These are phyloP conservation scores for Apis florea DNA, from an alignment of 1,140 invertebrate species.

Conservation along the genomic window DNA sequence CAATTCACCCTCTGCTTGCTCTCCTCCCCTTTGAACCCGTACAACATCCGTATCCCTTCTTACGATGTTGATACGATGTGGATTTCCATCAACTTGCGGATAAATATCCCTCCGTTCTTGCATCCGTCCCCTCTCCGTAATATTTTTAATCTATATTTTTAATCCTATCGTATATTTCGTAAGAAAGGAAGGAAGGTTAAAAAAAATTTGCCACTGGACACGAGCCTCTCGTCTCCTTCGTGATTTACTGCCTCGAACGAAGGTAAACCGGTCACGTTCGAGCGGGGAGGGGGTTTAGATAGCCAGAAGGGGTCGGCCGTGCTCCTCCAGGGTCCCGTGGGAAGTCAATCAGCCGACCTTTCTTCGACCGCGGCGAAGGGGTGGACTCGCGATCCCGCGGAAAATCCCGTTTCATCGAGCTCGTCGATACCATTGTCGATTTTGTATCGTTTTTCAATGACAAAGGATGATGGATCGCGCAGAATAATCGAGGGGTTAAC, in stretches of 20 bases:
- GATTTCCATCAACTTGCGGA: too few species aligned
- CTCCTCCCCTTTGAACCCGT: slow-evolving; percentile 51
- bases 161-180: too few species aligned
- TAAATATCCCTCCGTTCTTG: too few species aligned
- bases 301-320: slow-evolving; percentile 77
- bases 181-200: background rate
- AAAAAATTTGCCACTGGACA: background rate
- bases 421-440: slow-evolving; percentile 6
- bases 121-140: too few species aligned
- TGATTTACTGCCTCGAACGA: slow-evolving; percentile 48
- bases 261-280: slow-evolving; percentile 64
- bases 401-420: slow-evolving; percentile 28
- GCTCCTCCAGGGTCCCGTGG: slow-evolving; percentile 76
- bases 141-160: too few species aligned
- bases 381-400: slow-evolving; percentile 49
- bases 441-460: background rate
- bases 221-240: slow-evolving; percentile 30
- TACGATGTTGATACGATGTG: too few species aligned
- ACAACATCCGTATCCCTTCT: slow-evolving; percentile 52
- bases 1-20: slow-evolving; percentile 68
- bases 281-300: slow-evolving; percentile 39
- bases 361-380: slow-evolving; percentile 64
- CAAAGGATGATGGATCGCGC: too few species aligned
- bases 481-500: too few species aligned
- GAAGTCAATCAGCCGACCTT: slow-evolving; percentile 80